Percentiles rank a stretch among this genome's conserved stretches.
Conservation (phyloP, 2,113 vertebrate species). For the Arothron firmamentum region DNA sequence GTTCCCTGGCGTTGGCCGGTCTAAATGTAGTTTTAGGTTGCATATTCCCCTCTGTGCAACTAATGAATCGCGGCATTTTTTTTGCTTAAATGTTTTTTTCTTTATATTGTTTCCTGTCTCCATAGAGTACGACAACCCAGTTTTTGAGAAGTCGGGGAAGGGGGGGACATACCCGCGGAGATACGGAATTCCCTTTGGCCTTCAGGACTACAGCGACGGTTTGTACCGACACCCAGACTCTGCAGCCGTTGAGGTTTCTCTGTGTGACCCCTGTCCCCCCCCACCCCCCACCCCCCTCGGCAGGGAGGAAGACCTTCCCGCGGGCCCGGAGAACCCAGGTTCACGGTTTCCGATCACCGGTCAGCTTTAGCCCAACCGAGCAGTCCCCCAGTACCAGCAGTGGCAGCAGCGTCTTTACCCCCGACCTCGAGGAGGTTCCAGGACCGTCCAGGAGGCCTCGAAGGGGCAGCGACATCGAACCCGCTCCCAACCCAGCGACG, state of each 20-base stretch:
- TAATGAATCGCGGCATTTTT: too few relatives aligned
- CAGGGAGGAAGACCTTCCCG: constrained; percentile 97
- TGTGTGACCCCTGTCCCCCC: background rate
- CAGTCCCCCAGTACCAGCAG: constrained; percentile 95
- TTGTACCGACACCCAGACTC: background rate
- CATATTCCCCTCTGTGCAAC: too few relatives aligned
- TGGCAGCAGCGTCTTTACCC: constrained; percentile 92
- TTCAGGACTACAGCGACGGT: constrained; percentile 93
- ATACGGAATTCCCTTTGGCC: constrained; percentile 89
- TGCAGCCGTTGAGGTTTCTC: background rate
- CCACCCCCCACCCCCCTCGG: too few relatives aligned
- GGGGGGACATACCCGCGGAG: constrained; percentile 95
- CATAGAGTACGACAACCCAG: constrained; percentile 90
- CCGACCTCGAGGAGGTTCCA: constrained; percentile 85
- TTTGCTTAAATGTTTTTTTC: background rate
- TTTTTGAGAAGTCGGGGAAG: constrained; percentile 97
- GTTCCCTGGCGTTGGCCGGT: too few relatives aligned
- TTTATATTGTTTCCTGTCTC: background rate
- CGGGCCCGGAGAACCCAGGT: constrained; percentile 92
- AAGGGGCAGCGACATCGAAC: constrained; percentile 92
- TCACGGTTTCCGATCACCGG: constrained; percentile 87
- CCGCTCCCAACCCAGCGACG: constrained; percentile 70
- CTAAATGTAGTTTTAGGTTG: too few relatives aligned
- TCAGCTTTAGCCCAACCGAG: constrained; percentile 94
- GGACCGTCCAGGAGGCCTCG: constrained; percentile 73